phyloP scores from a whole-genome alignment of 2,888 invertebrate genomes.

The Orthosia gracilis region DNA sequence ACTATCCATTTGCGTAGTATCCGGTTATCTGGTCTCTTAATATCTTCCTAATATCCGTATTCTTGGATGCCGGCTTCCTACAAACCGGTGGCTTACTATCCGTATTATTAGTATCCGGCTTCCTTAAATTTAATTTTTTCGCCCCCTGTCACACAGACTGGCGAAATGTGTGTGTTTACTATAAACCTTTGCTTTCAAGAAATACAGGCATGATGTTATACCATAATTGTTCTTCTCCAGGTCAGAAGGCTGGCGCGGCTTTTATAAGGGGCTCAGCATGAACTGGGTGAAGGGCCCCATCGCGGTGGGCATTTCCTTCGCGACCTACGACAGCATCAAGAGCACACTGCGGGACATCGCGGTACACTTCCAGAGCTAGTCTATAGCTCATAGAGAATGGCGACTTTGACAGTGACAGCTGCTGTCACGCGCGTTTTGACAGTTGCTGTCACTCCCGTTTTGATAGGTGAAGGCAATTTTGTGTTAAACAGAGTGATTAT shows the following conservation, averaged over 20 bases:
- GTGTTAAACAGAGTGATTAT: not conserved
- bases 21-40: not conserved
- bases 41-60: not conserved
- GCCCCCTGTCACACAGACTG: too few species aligned
- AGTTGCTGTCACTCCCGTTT: not conserved
- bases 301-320: constrained; percentile 98
- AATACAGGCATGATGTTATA: too few species aligned
- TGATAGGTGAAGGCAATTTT: constrained; percentile 1
- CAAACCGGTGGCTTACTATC: not conserved
- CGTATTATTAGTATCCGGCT: not conserved
- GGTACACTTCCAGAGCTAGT: constrained; percentile 67
- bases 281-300: constrained; percentile 99
- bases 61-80: not conserved
- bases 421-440: not conserved
- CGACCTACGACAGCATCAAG: constrained; percentile 96
- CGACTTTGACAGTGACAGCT: not conserved
- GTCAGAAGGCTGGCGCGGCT: constrained; percentile 97
- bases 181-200: too few species aligned
- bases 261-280: constrained; percentile 99
- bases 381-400: not conserved
- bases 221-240: constrained; percentile 82
- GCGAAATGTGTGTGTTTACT: too few species aligned
- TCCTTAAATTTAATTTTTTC: not conserved
- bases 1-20: not conserved
- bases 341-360: constrained; percentile 89